A percentile compares a stretch with the other conserved stretches of the same genome.
These are phyloP conservation scores for Anodontia alba DNA, from an alignment of 2,888 invertebrate species.

Conservation along the genomic window DNA sequence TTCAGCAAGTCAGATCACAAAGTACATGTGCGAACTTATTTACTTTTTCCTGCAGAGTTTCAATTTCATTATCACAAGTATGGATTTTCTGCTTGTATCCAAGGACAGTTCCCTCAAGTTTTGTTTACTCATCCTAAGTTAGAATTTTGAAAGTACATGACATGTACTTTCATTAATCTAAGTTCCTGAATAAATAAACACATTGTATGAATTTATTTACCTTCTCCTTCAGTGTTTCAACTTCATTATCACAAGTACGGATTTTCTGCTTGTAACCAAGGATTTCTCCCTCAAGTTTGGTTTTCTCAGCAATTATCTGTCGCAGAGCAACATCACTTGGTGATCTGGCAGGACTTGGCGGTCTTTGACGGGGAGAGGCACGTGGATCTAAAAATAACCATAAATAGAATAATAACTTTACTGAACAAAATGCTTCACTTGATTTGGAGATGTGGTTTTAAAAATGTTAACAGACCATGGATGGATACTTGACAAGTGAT, in stretches of 20 bases:
- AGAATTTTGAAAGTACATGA: too few relatives aligned
- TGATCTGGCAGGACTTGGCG: constrained; percentile 72
- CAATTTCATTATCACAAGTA: constrained; percentile 69
- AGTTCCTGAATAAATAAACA: too few relatives aligned
- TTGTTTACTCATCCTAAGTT: constrained; percentile 81
- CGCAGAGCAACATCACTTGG: constrained; percentile 76
- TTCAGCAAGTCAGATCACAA: too few relatives aligned
- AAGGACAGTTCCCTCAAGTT: constrained; percentile 77
- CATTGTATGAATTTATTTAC: too few relatives aligned
- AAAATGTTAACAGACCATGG: too few relatives aligned
- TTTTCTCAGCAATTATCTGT: constrained; percentile 79
- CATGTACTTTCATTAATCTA: too few relatives aligned
- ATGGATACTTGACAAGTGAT: too few relatives aligned
- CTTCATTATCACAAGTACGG: constrained; percentile 69
- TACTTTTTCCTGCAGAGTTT: constrained; percentile 72
- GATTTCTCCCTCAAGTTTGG: constrained; percentile 78
- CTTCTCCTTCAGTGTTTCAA: constrained; percentile 68
- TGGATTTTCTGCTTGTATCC: constrained; percentile 69
- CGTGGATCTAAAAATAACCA: constrained; percentile 44
- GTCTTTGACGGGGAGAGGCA: constrained; percentile 61
- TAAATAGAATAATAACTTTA: too few relatives aligned
- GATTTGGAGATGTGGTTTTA: too few relatives aligned
- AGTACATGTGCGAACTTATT: too few relatives aligned
- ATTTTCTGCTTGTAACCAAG: constrained; percentile 70
- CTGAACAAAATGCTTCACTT: too few relatives aligned